Percentiles rank a stretch among this genome's conserved stretches.
phyloP scores from a whole-genome alignment of 1,140 invertebrate species.

The Ostrea edulis region DNA sequence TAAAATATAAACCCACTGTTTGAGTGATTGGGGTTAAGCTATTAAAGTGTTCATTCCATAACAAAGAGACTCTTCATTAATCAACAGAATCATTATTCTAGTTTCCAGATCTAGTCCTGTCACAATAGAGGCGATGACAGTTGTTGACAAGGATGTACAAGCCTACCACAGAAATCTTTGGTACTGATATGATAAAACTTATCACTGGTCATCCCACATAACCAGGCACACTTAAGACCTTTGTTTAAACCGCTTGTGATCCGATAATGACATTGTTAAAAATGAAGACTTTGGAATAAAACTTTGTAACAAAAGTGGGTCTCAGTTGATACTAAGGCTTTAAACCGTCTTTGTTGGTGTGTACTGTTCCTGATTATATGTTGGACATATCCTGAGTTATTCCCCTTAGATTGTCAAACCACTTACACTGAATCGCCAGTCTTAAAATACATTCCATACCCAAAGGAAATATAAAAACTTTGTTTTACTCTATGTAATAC shows the following conservation, averaged over 20 bases:
- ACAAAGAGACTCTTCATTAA: neutral
- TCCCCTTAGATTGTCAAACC: slow-evolving; percentile 2
- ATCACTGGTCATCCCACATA: neutral
- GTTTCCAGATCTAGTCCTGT: slow-evolving; percentile 5
- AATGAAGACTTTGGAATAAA: slow-evolving; percentile 34
- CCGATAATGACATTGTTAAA: slow-evolving; percentile 32
- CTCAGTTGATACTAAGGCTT: neutral
- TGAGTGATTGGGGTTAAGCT: too few relatives aligned
- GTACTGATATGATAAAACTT: slow-evolving; percentile 25
- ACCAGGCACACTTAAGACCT: neutral
- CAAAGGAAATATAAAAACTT: neutral
- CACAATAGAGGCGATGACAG: slow-evolving; percentile 20
- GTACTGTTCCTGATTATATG: neutral
- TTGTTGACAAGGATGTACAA: slow-evolving; percentile 15
- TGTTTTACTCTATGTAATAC: too few relatives aligned
- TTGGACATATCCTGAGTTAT: neutral
- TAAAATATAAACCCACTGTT: too few relatives aligned
- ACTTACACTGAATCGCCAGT: slow-evolving; percentile 4
- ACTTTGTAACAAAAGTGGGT: slow-evolving; percentile 25
- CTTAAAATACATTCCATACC: neutral
- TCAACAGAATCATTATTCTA: neutral
- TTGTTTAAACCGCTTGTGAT: slow-evolving; percentile 14
- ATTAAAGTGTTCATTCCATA: neutral
- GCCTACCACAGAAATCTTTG: slow-evolving; percentile 31
- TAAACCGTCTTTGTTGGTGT: neutral